These are phyloP conservation scores for Indicator indicator DNA, from an alignment of 2,113 vertebrate species.

Conservation along the genomic window DNA sequence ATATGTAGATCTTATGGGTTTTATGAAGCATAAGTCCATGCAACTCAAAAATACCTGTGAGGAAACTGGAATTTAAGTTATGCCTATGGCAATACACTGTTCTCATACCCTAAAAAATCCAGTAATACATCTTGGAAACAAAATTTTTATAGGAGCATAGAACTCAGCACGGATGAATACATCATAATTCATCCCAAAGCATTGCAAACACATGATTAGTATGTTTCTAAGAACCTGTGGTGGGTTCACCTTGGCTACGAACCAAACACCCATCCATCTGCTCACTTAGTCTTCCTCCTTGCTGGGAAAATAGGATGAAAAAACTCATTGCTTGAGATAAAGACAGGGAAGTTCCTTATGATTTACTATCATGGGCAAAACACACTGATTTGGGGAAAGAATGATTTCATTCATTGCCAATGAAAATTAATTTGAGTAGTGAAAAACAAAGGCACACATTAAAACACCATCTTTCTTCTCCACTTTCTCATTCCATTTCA, in stretches of 20 bases:
- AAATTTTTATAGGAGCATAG: neutral
- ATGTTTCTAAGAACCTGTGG: neutral
- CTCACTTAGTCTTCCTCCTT: neutral
- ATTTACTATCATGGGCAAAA: rapidly evolving
- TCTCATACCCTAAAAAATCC: neutral
- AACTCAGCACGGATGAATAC: neutral
- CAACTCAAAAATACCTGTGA: neutral
- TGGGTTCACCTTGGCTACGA: neutral
- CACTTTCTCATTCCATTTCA: neutral
- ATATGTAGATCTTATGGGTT: neutral
- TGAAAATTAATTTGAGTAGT: neutral
- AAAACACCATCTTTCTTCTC: neutral
- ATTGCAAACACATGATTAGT: neutral
- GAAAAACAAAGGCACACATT: neutral
- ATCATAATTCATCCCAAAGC: neutral
- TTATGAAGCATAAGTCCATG: neutral
- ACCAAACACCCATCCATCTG: neutral
- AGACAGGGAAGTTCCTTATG: neutral
- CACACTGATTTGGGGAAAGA: neutral
- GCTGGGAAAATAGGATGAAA: neutral
- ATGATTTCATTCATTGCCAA: neutral
- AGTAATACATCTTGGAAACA: neutral
- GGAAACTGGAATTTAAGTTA: neutral
- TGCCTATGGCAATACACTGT: neutral
- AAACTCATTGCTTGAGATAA: neutral